Percentiles rank a stretch among this genome's conserved stretches.
Conservation (phyloP, 2,888 invertebrate species). For the Reticulitermes lucifugus region DNA sequence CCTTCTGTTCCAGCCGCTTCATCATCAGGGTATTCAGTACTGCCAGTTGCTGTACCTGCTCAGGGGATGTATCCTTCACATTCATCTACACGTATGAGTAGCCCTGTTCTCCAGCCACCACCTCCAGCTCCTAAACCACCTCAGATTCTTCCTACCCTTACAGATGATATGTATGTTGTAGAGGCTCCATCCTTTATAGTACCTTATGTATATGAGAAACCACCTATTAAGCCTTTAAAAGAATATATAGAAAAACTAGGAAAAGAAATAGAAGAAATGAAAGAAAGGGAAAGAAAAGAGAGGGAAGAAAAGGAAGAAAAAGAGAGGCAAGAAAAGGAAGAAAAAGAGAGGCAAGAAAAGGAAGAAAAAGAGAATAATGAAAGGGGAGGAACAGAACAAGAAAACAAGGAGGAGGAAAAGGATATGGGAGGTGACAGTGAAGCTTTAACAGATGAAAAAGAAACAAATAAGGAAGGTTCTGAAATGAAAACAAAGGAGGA, state of each 20-base stretch:
- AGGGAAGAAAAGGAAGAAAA: constrained; percentile 54
- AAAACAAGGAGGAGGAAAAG: constrained; percentile 49
- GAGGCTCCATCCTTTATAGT: constrained; percentile 95
- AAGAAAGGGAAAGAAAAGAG: constrained; percentile 59
- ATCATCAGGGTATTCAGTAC: constrained; percentile 52
- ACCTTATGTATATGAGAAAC: constrained; percentile 93
- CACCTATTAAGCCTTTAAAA: constrained; percentile 81
- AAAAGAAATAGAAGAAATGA: constrained; percentile 72
- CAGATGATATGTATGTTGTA: constrained; percentile 93
- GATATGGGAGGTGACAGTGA: constrained; percentile 56
- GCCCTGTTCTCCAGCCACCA: constrained; percentile 50
- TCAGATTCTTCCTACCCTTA: constrained; percentile 82
- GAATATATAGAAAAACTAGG: constrained; percentile 76
- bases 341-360: constrained; percentile 69
- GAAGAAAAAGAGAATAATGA: constrained; percentile 66
- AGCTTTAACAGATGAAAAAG: constrained; percentile 38
- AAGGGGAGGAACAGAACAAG: constrained; percentile 61
- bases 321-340: constrained; percentile 64
- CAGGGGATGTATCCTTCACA: constrained; percentile 66
- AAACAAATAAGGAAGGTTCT: constrained; percentile 48
- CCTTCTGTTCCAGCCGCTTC: constrained; percentile 32
- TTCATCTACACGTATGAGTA: constrained; percentile 10
- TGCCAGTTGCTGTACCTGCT: constrained; percentile 62
- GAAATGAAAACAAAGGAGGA: constrained; percentile 62
- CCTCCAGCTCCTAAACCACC: constrained; percentile 65